These are phyloP conservation scores for Ptychochromis oligacanthus DNA, from an alignment of 2,113 vertebrate species.

Conservation along the genomic window DNA sequence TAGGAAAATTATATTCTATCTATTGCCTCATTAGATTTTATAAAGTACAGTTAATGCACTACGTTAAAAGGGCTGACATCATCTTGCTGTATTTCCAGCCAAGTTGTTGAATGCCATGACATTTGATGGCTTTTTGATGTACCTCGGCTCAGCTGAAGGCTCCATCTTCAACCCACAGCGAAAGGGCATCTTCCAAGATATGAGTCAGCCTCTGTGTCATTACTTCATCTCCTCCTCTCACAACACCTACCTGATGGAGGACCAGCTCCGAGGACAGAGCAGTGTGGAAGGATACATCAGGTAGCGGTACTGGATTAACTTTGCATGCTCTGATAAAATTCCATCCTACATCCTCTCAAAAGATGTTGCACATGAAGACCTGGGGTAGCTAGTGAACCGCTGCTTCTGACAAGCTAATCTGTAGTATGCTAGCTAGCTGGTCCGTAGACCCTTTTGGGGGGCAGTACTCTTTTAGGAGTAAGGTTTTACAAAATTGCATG, in stretches of 20 bases:
- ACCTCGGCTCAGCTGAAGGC: conserved; percentile 89
- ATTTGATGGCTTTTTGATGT: conserved; percentile 90
- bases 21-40: not conserved
- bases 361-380: not conserved
- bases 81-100: conserved; percentile 72
- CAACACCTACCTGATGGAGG: conserved; percentile 94
- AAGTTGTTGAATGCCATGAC: conserved; percentile 87
- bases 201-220: conserved; percentile 89
- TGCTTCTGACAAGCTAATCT: not conserved
- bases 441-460: not conserved
- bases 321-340: not conserved
- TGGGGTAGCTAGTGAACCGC: not conserved
- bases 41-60: not conserved
- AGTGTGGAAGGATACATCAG: conserved; percentile 95
- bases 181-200: conserved; percentile 85
- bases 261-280: conserved; percentile 93
- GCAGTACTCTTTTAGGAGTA: not conserved
- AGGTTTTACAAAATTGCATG: not conserved
- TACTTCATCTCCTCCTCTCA: conserved; percentile 97
- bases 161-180: conserved; percentile 86
- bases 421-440: not conserved
- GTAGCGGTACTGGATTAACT: conserved; percentile 64
- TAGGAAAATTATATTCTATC: not conserved
- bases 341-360: not conserved
- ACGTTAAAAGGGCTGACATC: not conserved